Evolutionary conservation across 2,113 vertebrate species (phyloP).

Genomic region (Leucoraja erinaceus): DNA sequence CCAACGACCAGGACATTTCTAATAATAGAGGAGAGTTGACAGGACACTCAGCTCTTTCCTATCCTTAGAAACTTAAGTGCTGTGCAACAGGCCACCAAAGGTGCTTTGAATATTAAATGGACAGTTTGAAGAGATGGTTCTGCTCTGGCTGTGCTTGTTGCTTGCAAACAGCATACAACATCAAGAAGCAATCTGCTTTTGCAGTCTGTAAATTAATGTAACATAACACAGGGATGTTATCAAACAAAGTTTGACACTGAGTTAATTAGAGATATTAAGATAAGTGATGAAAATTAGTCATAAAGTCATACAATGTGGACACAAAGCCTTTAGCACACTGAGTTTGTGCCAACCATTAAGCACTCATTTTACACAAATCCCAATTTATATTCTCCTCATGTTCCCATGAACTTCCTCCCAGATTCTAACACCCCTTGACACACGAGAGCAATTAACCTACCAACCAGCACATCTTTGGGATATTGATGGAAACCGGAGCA

Average conservation of each 20-base stretch:
- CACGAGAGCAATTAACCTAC: too few relatives aligned
- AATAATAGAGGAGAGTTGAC: constrained; percentile 16
- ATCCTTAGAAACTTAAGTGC: constrained; percentile 11
- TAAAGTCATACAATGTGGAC: too few relatives aligned
- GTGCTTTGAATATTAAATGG: constrained; percentile 9
- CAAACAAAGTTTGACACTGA: neutral
- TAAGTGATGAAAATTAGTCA: too few relatives aligned
- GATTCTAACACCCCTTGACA: too few relatives aligned
- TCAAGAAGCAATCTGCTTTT: neutral
- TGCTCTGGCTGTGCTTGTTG: neutral
- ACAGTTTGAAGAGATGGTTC: neutral
- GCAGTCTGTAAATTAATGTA: neutral
- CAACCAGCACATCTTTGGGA: too few relatives aligned
- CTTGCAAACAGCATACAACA: neutral
- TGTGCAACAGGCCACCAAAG: neutral
- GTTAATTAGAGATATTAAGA: neutral
- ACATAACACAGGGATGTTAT: neutral
- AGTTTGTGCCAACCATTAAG: too few relatives aligned
- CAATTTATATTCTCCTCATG: too few relatives aligned
- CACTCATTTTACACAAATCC: too few relatives aligned
- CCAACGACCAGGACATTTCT: neutral
- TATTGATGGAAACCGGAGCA: too few relatives aligned
- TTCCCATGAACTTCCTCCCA: too few relatives aligned
- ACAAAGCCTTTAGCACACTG: too few relatives aligned
- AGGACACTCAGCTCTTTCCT: constrained; percentile 15